Base-by-base conservation (phyloP, 2,113 vertebrate genomes). In the Cololabis saira region DNA sequence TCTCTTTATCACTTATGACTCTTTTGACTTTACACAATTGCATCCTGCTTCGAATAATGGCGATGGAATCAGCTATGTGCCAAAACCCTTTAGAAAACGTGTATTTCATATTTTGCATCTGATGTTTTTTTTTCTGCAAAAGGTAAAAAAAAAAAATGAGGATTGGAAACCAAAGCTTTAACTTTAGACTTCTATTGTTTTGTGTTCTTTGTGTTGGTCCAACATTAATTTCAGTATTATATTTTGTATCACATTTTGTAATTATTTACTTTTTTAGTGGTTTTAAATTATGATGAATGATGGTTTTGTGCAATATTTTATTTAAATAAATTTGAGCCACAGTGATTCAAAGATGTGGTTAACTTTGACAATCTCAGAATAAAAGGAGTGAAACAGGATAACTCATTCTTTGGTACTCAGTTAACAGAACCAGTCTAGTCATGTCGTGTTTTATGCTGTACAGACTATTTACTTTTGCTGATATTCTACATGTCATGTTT, bases 261-360 rank as follows among this genome's bases (percentile, higher is more conserved):
- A 21, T 30, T 4, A 43, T 61, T 69, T 62, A 18, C 10, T 43
- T 53, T 71, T 41, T n/a, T 5, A 33, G 12, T 67, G 12, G 14
- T n/a, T 47, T 47, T 49, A 56, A 67, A 33, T 65, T 70, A 15
- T 52, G 55, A 24, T 66, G 1, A 13, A 58, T 9, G 5, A 27
- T 57, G 40, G 24, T 16, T 41, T 68, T 71, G 84, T 87, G 77
- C 83, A 84, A 84, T 84, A 81, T 61, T 76, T 61, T 52, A 16
- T 65, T 49, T 62, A 54, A 61, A 56, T 33, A 1, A 5, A 40
- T 67, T 61, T 2, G 12, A 77, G 61, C 19, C 49, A 7, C 24
- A 58, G 53, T 51, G 22, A 37, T 37, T 44, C 59, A 24, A 62
- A 62, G 0, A 55, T 63, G 16, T 67, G 19, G 16, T 66, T 4